A percentile compares a stretch with the other conserved stretches of the same genome.
phyloP scores from a whole-genome alignment of 2,797 vertebrate species.

The Hyperoplus immaculatus region DNA sequence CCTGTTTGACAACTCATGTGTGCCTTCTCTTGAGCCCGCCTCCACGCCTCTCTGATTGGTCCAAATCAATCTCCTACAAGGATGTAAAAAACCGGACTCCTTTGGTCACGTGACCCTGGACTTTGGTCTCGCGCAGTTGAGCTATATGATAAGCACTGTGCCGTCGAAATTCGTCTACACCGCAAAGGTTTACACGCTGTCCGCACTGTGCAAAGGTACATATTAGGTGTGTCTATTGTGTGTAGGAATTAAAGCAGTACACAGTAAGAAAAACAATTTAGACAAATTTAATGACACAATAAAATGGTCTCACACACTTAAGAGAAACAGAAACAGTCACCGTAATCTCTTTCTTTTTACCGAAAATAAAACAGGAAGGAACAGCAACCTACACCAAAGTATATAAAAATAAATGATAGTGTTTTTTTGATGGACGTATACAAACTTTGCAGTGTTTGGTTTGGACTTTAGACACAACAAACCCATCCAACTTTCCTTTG shows the following conservation, averaged over 20 bases:
- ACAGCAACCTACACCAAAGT: slow-evolving; percentile 56
- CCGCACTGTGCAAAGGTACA: slow-evolving; percentile 15
- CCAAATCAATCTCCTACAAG: slow-evolving; percentile 39
- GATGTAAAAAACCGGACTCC: slow-evolving; percentile 26
- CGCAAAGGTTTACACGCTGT: not conserved
- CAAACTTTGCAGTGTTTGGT: slow-evolving; percentile 23
- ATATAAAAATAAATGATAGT: slow-evolving; percentile 69
- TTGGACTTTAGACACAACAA: slow-evolving; percentile 14
- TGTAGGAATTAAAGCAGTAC: not conserved
- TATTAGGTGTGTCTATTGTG: not conserved
- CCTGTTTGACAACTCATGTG: slow-evolving; percentile 80
- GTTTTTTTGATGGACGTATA: slow-evolving; percentile 16
- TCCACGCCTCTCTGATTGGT: slow-evolving; percentile 53
- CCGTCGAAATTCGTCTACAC: slow-evolving; percentile 5
- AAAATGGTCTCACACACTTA: slow-evolving; percentile 29
- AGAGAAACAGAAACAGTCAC: slow-evolving; percentile 46
- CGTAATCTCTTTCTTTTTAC: slow-evolving; percentile 33
- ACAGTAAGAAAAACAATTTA: slow-evolving; percentile 22
- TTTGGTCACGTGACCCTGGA: slow-evolving; percentile 53
- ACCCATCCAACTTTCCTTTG: not conserved
- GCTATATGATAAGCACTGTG: slow-evolving; percentile 11
- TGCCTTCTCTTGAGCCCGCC: slow-evolving; percentile 56
- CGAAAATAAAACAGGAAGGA: slow-evolving; percentile 24
- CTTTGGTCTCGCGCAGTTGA: too few species aligned
- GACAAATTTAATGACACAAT: slow-evolving; percentile 62